These are phyloP conservation scores for Butastur rufipennis DNA, from an alignment of 2,113 vertebrate species.

Conservation along the genomic window DNA sequence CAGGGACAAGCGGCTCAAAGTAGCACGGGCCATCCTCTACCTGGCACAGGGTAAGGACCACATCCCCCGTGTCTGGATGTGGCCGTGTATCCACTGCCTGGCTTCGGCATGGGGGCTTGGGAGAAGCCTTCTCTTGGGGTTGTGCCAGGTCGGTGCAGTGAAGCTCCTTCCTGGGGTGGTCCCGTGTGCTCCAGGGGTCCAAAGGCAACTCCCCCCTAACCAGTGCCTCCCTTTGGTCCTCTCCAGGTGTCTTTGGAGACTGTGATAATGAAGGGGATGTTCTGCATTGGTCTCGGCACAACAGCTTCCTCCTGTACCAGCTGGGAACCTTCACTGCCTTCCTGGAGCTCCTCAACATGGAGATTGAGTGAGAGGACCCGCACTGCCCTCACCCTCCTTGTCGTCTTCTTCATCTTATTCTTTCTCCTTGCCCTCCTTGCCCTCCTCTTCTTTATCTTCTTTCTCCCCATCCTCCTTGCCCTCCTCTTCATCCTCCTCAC, in stretches of 20 bases:
- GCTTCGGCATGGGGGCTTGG: fast-evolving
- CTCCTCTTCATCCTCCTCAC: neutral
- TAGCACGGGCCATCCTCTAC: slow-evolving; percentile 90
- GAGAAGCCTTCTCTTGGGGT: neutral
- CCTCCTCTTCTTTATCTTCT: too few relatives aligned
- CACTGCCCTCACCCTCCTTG: neutral
- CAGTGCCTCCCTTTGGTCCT: neutral
- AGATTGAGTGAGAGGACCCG: slow-evolving; percentile 83
- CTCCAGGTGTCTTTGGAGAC: slow-evolving; percentile 87
- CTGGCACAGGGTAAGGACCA: slow-evolving; percentile 87
- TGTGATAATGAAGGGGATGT: slow-evolving; percentile 87
- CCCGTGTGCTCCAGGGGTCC: neutral
- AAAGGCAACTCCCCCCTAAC: neutral
- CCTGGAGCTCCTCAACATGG: slow-evolving; percentile 97
- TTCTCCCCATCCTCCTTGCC: neutral
- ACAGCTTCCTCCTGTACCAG: slow-evolving; percentile 91
- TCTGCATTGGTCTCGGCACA: slow-evolving; percentile 90
- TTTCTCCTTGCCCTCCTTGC: neutral
- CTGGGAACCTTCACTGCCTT: slow-evolving; percentile 94
- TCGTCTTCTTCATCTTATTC: neutral
- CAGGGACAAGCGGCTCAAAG: slow-evolving; percentile 86
- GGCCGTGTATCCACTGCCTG: fast-evolving
- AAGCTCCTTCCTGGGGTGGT: neutral
- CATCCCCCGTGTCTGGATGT: fast-evolving
- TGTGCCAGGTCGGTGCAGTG: neutral